Evolutionary conservation across 2,888 invertebrate species (phyloP), one percentile per base, ranked within the genome.

Genomic region (Stomorhina lunata): DNA sequence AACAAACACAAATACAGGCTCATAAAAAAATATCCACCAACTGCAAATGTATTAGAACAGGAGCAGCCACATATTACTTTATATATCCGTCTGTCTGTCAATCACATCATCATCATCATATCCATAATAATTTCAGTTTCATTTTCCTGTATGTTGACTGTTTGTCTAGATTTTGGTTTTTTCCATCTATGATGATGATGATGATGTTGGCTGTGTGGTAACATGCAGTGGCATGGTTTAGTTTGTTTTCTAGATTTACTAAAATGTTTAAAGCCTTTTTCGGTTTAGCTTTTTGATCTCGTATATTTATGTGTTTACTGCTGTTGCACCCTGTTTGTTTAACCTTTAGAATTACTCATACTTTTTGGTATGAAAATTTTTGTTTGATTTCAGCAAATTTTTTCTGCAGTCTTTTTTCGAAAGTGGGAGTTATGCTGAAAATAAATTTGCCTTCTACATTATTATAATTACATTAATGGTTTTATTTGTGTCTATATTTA

Each of bases 241-340:
- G 77, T 81, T 72, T 65, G 40, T 69, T 75, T 80, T 50, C 53
- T 68, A 53, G 73, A 61, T 73, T 73, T 80, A 59, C 45, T 68
- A 48, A 66, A 66, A 72, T 63, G 66, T 45, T 72, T 79, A 59
- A 75, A 79, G 79, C 82, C 82, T 82, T 82, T 77, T 77, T 34
- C 61, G 79, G 82, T 79, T 82, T 82, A 79, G 71, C 82, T 82
- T 82, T 82, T 79, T 82, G 82, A 82, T 82, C 82, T 76, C 37
- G 75, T 53, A n/a, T 75, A 66, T 75, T 76, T 77, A 68, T 73
- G 37, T 69, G 9, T 32, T 55, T 37, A 57, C 53, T 50, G 22
- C 20, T 0, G 15, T 7, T 61, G 43, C 32, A 34, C 61, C 34
- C 48, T 79, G 75, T 32, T 71, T 75, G 55, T 79, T 79, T 82